Conservation (phyloP, 1,140 invertebrate genomes). For the Scaptomyza graminum region DNA sequence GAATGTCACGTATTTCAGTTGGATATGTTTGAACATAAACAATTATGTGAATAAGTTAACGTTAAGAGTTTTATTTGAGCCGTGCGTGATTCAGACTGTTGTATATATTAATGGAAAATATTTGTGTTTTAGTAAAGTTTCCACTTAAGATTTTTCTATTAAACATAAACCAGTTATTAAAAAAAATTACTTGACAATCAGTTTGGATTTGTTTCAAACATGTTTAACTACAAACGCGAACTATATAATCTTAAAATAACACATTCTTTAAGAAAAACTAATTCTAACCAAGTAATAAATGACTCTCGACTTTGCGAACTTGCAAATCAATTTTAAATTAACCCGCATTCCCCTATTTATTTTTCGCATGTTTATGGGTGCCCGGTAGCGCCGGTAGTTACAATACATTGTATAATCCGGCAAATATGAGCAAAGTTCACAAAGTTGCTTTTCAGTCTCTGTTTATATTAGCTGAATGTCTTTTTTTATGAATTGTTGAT, state of each 20-base stretch:
- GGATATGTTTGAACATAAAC: slow-evolving; percentile 28
- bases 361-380: slow-evolving; percentile 5
- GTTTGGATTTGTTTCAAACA: neutral
- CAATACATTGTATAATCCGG: slow-evolving; percentile 1
- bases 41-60: slow-evolving; percentile 31
- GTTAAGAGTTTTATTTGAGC: slow-evolving; percentile 15
- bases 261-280: slow-evolving; percentile 23
- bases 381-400: slow-evolving; percentile 4
- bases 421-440: neutral
- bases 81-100: slow-evolving; percentile 20
- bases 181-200: slow-evolving; percentile 1
- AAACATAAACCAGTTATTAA: neutral
- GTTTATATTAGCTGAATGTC: slow-evolving; percentile 49
- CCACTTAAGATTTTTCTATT: neutral
- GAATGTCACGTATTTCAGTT: slow-evolving; percentile 59
- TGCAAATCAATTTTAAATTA: slow-evolving; percentile 59
- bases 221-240: neutral
- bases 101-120: neutral
- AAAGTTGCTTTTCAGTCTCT: slow-evolving; percentile 27
- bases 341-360: slow-evolving; percentile 39
- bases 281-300: slow-evolving; percentile 6
- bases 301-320: slow-evolving; percentile 52
- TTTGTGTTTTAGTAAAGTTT: slow-evolving; percentile 6
- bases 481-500: slow-evolving; percentile 76
- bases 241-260: slow-evolving; percentile 13